phyloP scores from a whole-genome alignment of 2,888 invertebrate genomes.

The Tipula lateralis region DNA sequence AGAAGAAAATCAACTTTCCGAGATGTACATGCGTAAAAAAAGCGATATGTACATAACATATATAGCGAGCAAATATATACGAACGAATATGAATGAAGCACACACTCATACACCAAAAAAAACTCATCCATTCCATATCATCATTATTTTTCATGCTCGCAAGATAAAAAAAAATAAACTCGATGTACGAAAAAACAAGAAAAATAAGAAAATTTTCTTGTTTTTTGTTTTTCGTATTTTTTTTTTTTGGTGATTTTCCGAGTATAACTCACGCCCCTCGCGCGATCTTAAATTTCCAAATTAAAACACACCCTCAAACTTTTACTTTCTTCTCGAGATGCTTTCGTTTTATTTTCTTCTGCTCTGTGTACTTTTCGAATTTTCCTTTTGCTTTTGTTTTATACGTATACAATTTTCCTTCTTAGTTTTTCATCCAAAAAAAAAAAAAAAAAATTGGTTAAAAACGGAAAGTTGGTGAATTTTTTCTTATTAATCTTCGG shows the following conservation, averaged over 20 bases:
- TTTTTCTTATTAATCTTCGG: conserved; percentile 24
- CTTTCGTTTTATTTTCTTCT: background rate
- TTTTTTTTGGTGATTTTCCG: background rate
- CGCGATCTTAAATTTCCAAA: conserved; percentile 30
- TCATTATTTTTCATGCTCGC: conserved; percentile 12
- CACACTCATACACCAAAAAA: background rate
- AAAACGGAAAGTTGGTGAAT: background rate
- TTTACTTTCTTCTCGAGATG: conserved; percentile 25
- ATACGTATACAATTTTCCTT: background rate
- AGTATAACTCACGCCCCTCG: conserved; percentile 27
- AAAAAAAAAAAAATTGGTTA: background rate
- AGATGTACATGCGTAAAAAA: conserved; percentile 15
- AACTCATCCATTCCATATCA: conserved; percentile 28
- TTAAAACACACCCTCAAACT: conserved; percentile 29
- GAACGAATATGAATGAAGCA: conserved; percentile 13
- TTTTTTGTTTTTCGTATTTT: background rate
- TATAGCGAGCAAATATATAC: background rate
- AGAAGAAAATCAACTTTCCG: background rate
- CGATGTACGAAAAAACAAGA: background rate
- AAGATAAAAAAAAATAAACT: background rate
- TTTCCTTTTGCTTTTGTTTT: conserved; percentile 25
- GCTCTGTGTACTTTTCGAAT: conserved; percentile 26
- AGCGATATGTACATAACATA: background rate
- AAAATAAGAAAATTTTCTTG: conserved; percentile 9
- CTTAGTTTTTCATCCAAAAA: background rate